Conservation (phyloP, 23 tunicate species). For the Trididemnum nubilum region DNA sequence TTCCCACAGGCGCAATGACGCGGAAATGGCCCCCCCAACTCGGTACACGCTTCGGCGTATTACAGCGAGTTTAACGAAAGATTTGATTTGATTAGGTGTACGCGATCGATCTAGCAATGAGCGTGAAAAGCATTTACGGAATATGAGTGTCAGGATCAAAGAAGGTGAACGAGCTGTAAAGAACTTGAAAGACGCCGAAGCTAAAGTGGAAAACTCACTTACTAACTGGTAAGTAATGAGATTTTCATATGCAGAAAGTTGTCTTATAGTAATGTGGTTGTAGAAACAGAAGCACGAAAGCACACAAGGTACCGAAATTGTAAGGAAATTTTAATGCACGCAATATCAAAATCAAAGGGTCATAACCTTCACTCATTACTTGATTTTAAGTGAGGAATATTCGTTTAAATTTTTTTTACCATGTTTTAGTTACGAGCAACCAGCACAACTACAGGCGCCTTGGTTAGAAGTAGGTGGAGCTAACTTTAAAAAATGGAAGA, state of each 20-base stretch:
- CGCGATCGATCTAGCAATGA: not conserved
- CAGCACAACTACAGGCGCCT: constrained; percentile 27
- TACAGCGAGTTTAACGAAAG: not conserved
- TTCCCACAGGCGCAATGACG: not conserved
- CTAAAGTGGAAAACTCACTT: not conserved
- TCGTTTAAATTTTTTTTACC: not conserved
- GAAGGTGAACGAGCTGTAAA: not conserved
- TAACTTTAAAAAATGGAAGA: constrained; percentile 13
- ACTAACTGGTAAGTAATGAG: not conserved
- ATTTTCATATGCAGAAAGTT: not conserved
- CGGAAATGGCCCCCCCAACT: not conserved
- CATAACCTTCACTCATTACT: no score
- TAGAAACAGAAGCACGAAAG: no score
- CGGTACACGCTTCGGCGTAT: not conserved
- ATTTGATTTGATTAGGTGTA: not conserved
- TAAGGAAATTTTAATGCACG: no score
- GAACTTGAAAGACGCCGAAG: not conserved
- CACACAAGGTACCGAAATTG: no score
- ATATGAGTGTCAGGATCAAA: not conserved
- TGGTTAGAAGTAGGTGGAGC: constrained; percentile 20
- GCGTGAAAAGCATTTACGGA: not conserved
- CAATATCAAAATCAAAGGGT: no score
- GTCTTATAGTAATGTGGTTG: no score
- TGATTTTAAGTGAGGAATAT: no score
- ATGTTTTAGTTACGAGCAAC: constrained; percentile 23